Evolutionary conservation across 1,140 invertebrate species (phyloP).

Genomic region (Nasonia vitripennis): DNA sequence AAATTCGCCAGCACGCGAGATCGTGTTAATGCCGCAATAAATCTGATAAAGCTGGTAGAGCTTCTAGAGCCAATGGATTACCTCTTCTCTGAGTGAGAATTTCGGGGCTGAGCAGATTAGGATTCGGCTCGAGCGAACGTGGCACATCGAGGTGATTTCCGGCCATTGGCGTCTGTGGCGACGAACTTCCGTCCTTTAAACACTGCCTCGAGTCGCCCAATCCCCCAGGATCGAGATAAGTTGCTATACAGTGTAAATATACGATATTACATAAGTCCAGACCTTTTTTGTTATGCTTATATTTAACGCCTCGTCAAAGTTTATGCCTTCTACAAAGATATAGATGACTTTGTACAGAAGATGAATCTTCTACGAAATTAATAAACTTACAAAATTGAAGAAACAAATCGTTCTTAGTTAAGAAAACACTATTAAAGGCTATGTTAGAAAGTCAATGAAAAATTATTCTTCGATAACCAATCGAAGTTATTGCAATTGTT

Average conservation of each 20-base stretch:
- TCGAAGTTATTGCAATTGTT: too few relatives aligned
- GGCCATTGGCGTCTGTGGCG: conserved; percentile 78
- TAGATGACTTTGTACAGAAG: not conserved
- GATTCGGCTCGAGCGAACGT: conserved; percentile 81
- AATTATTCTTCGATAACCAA: too few relatives aligned
- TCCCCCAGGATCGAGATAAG: conserved; percentile 72
- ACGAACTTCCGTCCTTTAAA: conserved; percentile 79
- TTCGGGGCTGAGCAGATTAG: conserved; percentile 88
- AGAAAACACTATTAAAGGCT: not conserved
- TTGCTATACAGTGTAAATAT: conserved; percentile 64
- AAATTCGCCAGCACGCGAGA: conserved; percentile 18
- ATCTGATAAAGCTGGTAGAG: conserved; percentile 42
- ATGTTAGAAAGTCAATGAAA: not conserved
- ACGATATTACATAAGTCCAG: conserved; percentile 39
- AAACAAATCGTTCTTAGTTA: not conserved
- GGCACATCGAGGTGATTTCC: conserved; percentile 88
- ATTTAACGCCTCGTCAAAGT: not conserved
- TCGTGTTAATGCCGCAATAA: conserved; percentile 36
- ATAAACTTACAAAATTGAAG: not conserved
- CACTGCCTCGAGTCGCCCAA: conserved; percentile 79
- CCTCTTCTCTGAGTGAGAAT: conserved; percentile 84
- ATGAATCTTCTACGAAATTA: not conserved
- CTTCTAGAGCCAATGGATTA: conserved; percentile 61
- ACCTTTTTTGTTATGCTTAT: not conserved
- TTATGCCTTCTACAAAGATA: not conserved